phyloP scores from a whole-genome alignment of 2,113 vertebrate species.

The Rhinogobius similis region DNA sequence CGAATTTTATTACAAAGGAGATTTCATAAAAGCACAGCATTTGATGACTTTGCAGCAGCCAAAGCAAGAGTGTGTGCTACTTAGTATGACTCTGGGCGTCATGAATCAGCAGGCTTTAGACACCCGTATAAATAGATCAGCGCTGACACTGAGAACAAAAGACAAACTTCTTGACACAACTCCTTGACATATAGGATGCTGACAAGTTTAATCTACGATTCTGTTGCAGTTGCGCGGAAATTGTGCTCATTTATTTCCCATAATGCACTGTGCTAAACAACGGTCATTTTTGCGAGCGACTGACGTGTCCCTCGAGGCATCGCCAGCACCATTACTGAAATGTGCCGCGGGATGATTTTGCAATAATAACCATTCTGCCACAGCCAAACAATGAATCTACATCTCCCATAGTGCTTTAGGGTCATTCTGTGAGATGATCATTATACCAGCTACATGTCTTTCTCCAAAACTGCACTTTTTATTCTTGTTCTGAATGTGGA shows the following conservation, averaged over 20 bases:
- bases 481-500: constrained; percentile 41
- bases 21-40: constrained; percentile 60
- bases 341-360: constrained; percentile 38
- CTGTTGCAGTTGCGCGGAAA: constrained; percentile 3
- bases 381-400: constrained; percentile 23
- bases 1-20: constrained; percentile 49
- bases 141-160: constrained; percentile 1
- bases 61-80: constrained; percentile 7
- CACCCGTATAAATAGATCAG: constrained; percentile 25
- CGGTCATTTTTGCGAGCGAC: constrained; percentile 29
- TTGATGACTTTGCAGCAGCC: constrained; percentile 59
- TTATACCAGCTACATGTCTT: constrained; percentile 15
- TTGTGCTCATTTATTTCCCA: constrained; percentile 4
- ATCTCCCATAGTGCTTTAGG: constrained; percentile 32
- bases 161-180: background rate
- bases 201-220: constrained; percentile 12
- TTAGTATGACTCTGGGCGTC: constrained; percentile 21
- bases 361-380: constrained; percentile 24
- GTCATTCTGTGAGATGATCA: constrained; percentile 43
- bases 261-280: constrained; percentile 28
- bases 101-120: constrained; percentile 35
- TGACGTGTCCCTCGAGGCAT: constrained; percentile 9
- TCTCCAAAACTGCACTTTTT: constrained; percentile 29
- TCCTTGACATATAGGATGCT: background rate
- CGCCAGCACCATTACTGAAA: constrained; percentile 21